Evolutionary conservation across 92 coral and sea anemone species (phyloP), one percentile per base, ranked within the genome.

Genomic region (Porites divaricata): DNA sequence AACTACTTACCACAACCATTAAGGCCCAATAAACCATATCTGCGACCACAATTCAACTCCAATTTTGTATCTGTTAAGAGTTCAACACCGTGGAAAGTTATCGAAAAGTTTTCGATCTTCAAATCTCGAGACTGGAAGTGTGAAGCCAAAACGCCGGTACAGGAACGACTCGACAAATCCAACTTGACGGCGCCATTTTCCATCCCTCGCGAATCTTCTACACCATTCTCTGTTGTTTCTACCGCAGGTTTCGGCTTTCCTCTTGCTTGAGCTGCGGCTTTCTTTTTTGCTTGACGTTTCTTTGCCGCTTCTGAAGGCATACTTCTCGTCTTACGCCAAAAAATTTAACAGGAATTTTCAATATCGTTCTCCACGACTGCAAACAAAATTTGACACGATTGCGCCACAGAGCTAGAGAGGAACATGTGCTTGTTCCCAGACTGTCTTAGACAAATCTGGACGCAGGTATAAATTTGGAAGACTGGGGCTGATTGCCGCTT

Each of bases 71-170:
- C 99, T 21, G 90, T 78, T 70, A 97, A 90, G 51, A 97, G 93
- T 84, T 97, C 99, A 74, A 91, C 95, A n/a, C 99, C 99, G 81
- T 97, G 99, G 72, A 97, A 97, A 25, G 99, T 97, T 54, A 97
- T 95, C 22, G 99, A 95, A 74, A 95, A 97, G 89, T 95, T 97
- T 72, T 95, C 95, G 54, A 97, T 85, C 90, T 97, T 95, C 58
- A 97, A 51, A 86, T 97, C 99, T 12, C 94, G 94, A 15, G 99
- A 90, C 72, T 91, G 93, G 50, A 95, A 94, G 78, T 97, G 99
- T 66, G 99, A 97, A 54, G 95, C 98, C 90, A 97, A 97, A 97
- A 97, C 97, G 96, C 99, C 99, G 99, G 99, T 97, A 93, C 99
- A 97, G 10, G 99, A 87, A 13, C 98, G 91, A 19, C 89, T 90